Conservation (phyloP, 2,888 invertebrate genomes). For the Archips crataeganus region DNA sequence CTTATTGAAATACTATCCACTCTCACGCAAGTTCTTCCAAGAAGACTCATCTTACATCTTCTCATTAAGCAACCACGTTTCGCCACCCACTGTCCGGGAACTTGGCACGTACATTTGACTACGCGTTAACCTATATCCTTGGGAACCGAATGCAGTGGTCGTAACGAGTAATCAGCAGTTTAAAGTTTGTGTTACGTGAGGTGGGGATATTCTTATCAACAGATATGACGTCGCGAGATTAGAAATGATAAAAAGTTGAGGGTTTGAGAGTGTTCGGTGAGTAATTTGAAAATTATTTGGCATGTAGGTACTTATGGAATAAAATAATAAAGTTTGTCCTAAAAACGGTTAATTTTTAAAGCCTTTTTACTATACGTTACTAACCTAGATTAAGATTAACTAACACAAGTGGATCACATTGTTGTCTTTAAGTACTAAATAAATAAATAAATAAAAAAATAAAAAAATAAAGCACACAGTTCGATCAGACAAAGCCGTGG, state of each 20-base stretch:
- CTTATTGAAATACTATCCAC: constrained; percentile 33
- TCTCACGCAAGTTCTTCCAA: constrained; percentile 64
- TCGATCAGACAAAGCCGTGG: too few relatives aligned
- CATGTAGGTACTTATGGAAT: neutral
- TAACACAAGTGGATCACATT: too few relatives aligned
- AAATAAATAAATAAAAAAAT: too few relatives aligned
- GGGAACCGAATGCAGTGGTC: constrained; percentile 32
- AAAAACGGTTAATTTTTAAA: too few relatives aligned
- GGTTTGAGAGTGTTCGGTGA: neutral
- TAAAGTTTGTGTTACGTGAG: neutral
- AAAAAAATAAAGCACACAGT: too few relatives aligned
- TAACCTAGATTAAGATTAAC: too few relatives aligned
- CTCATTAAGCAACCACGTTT: constrained; percentile 49
- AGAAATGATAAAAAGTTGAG: neutral
- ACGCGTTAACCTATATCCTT: constrained; percentile 47
- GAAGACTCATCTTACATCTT: constrained; percentile 53
- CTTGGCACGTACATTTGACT: constrained; percentile 49
- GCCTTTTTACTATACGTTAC: too few relatives aligned
- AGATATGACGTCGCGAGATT: constrained; percentile 5
- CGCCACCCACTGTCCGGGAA: constrained; percentile 57
- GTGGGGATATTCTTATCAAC: neutral
- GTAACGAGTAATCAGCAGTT: constrained; percentile 23
- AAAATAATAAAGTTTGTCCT: too few relatives aligned
- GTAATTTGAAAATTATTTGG: neutral
- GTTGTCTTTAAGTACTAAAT: too few relatives aligned